Conservation (phyloP, 2,797 vertebrate species). For the Syngnathus acus region DNA sequence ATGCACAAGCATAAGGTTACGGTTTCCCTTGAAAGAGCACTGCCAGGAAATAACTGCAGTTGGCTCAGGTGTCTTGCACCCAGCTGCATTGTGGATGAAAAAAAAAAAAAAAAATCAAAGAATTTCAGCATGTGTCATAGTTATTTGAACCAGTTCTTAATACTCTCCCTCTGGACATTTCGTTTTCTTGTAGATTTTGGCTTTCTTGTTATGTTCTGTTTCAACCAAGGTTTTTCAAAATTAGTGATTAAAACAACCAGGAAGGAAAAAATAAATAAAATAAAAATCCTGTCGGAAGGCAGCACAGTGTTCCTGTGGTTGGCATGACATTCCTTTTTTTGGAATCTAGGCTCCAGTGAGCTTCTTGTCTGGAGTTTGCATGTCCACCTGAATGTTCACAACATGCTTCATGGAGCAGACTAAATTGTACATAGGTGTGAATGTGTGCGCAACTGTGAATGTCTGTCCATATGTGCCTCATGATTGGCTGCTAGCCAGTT, state of each 20-base stretch:
- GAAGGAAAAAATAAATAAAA: background rate
- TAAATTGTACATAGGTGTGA: background rate
- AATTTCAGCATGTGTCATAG: background rate
- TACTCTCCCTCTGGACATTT: background rate
- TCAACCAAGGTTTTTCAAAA: background rate
- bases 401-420: background rate
- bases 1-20: slow-evolving; percentile 5
- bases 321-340: no score
- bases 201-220: background rate
- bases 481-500: background rate
- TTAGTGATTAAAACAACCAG: background rate
- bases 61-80: slow-evolving; percentile 15
- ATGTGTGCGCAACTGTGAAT: background rate
- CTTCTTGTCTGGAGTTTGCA: no score
- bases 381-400: background rate
- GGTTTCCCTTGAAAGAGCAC: slow-evolving; percentile 25
- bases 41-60: slow-evolving; percentile 16
- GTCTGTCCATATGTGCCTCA: no score
- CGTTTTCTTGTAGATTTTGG: background rate
- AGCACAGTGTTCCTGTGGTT: no score
- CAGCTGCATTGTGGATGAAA: slow-evolving; percentile 6
- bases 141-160: slow-evolving; percentile 3
- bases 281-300: no score
- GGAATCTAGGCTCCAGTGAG: no score
- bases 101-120: slow-evolving; percentile 7